Percentiles rank a stretch among this genome's conserved stretches.
Evolutionary conservation across 35 echinoderm and acorn worm genomes (phyloP).

Genomic region (Heliocidaris tuberculata): DNA sequence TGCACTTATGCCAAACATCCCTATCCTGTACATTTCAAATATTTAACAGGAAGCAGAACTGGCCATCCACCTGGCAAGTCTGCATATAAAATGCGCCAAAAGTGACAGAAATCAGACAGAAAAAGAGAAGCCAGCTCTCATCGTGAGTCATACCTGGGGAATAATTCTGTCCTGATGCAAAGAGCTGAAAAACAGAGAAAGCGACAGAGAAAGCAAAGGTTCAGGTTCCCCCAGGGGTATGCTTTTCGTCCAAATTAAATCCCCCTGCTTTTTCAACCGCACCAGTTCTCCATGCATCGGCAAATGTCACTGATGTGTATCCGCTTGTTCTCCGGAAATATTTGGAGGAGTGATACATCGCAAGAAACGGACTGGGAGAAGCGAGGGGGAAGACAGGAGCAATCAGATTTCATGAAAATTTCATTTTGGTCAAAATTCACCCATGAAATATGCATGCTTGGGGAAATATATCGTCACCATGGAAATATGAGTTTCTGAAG

Average conservation of each 20-base stretch:
- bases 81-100: not conserved
- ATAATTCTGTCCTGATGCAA: not conserved
- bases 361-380: not conserved
- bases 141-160: not conserved
- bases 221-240: not conserved
- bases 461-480: too few relatives aligned
- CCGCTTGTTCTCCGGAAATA: not conserved
- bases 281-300: not conserved
- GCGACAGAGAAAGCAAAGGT: not conserved
- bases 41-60: not conserved
- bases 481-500: too few relatives aligned
- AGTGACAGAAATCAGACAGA: not conserved
- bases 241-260: slow-evolving; percentile 14
- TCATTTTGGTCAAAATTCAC: not conserved
- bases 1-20: not conserved
- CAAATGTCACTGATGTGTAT: not conserved
- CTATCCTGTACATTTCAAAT: not conserved
- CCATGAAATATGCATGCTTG: too few relatives aligned
- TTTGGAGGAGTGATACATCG: not conserved
- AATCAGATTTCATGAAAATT: not conserved
- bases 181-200: not conserved
- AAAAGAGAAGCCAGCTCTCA: not conserved
- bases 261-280: not conserved
- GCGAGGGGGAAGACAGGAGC: not conserved
- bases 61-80: not conserved